phyloP scores from a whole-genome alignment of 2,888 invertebrate genomes.

The Cremastinae sp. region DNA sequence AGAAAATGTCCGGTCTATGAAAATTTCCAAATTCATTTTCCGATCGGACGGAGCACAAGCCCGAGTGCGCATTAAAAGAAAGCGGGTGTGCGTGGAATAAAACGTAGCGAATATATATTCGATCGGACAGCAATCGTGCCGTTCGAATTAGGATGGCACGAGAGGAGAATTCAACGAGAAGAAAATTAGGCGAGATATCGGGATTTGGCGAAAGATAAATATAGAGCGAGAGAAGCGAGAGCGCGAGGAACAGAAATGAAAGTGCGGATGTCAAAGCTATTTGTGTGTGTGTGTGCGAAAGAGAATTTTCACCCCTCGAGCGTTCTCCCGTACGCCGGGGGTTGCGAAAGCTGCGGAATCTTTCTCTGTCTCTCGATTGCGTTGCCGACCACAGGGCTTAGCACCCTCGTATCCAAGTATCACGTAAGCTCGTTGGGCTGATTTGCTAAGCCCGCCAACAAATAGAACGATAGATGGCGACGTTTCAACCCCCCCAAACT shows the following conservation, averaged over 20 bases:
- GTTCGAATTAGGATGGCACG: slow-evolving; percentile 48
- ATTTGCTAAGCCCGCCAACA: slow-evolving; percentile 80
- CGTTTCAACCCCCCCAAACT: slow-evolving; percentile 69
- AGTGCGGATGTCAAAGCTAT: background rate
- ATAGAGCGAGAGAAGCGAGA: too few relatives aligned
- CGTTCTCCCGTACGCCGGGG: slow-evolving; percentile 33
- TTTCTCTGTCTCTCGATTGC: slow-evolving; percentile 34
- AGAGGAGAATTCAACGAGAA: slow-evolving; percentile 55
- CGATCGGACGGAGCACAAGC: too few relatives aligned
- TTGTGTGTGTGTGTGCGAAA: slow-evolving; percentile 31
- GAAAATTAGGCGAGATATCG: slow-evolving; percentile 61
- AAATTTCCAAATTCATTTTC: too few relatives aligned
- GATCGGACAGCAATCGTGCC: slow-evolving; percentile 57
- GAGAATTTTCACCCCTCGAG: slow-evolving; percentile 9
- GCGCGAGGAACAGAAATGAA: background rate
- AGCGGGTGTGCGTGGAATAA: background rate
- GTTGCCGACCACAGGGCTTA: slow-evolving; percentile 72
- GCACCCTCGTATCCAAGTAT: slow-evolving; percentile 73
- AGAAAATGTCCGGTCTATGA: too few relatives aligned
- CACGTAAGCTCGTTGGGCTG: slow-evolving; percentile 79
- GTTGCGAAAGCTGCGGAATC: slow-evolving; percentile 26
- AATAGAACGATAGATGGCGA: slow-evolving; percentile 80
- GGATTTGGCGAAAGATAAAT: slow-evolving; percentile 21
- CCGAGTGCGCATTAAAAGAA: too few relatives aligned
- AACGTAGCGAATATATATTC: slow-evolving; percentile 38